Base-by-base conservation (phyloP, 2,888 invertebrate species). In the Zhuqinia jingwanae region DNA sequence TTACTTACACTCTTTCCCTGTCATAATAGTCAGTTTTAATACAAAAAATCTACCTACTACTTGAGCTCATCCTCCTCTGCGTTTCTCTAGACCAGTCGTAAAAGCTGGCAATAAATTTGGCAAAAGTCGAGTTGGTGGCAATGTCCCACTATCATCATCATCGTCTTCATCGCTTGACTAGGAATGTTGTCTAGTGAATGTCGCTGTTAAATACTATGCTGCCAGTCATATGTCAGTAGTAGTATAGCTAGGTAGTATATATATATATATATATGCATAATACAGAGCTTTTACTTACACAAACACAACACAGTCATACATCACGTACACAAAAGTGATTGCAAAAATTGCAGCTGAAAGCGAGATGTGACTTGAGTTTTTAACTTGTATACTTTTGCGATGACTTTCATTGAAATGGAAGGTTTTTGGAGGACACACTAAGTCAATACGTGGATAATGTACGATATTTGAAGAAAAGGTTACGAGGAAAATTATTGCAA, bases 101-200 rank as follows among this genome's bases (percentile, higher is more conserved):
- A 70, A 70, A 25, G 50, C 25, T 70, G 70, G 70, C 50, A 70
- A 70, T 70, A 70, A 70, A 70, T 70, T 77, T 77, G 77, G 77
- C 77, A 77, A 45, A 77, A 60, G 60, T 77, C 20, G 25, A 25
- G 77, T 53, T 77, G 25, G 77, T 60, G 77, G 77, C 77, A 77
- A 77, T 77, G 77, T 58, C 77, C 77, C 60, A 77, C 77, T 77
- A 58, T 45, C 60, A 25, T 11, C 30, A 1, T 13, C 36, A 2
- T 20, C 42, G 1, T 42, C 8, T 17, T 13, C n/a, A 1, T 6
- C 65, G 3, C 10, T 13, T 25, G 25, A 63, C 25, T 63, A n/a
- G 8, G 11, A 58, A 58, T 20, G 22, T 11, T 47, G 70, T 50
- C 70, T 47, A 25, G 47, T 8, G 47, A 50, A 20, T 65, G 65